These are phyloP conservation scores for Arctocebus calabarensis DNA, from an alignment of 2,797 vertebrate species.

Conservation along the genomic window DNA sequence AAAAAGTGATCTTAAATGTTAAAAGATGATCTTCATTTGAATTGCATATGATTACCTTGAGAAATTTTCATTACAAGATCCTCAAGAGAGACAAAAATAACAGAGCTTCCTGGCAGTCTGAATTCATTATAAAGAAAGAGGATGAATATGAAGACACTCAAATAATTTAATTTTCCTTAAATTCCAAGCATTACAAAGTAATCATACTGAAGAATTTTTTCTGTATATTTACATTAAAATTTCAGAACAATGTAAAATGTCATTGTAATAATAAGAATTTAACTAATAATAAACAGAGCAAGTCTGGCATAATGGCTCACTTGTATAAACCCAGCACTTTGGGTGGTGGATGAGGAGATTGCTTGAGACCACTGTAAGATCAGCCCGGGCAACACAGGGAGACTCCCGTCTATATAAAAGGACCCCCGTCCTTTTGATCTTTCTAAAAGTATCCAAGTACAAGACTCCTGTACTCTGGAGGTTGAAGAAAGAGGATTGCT, in stretches of 20 bases:
- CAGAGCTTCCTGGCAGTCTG: slow-evolving; percentile 45
- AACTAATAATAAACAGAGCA: neutral
- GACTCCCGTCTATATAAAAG: neutral
- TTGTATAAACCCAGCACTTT: neutral
- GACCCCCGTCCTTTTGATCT: neutral
- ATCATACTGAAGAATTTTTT: slow-evolving; percentile 42
- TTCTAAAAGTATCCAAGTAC: neutral
- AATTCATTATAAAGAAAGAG: slow-evolving; percentile 67
- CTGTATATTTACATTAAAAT: slow-evolving; percentile 56
- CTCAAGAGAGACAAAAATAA: slow-evolving; percentile 63
- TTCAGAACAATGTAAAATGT: neutral
- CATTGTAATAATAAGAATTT: neutral
- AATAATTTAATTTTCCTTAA: slow-evolving; percentile 65
- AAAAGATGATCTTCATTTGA: slow-evolving; percentile 57
- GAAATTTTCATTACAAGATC: slow-evolving; percentile 47
- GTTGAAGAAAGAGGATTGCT: neutral
- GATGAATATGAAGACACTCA: slow-evolving; percentile 53
- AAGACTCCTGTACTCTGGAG: neutral
- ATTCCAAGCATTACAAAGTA: slow-evolving; percentile 25
- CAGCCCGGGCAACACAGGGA: neutral
- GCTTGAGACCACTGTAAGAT: neutral
- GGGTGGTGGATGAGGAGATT: neutral
- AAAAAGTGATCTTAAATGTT: neutral
- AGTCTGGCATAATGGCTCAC: neutral
- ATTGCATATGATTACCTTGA: slow-evolving; percentile 45